A percentile compares a stretch with the other conserved stretches of the same genome.
phyloP scores from a whole-genome alignment of 2,113 vertebrate species.

The Atherinomorus stipes region DNA sequence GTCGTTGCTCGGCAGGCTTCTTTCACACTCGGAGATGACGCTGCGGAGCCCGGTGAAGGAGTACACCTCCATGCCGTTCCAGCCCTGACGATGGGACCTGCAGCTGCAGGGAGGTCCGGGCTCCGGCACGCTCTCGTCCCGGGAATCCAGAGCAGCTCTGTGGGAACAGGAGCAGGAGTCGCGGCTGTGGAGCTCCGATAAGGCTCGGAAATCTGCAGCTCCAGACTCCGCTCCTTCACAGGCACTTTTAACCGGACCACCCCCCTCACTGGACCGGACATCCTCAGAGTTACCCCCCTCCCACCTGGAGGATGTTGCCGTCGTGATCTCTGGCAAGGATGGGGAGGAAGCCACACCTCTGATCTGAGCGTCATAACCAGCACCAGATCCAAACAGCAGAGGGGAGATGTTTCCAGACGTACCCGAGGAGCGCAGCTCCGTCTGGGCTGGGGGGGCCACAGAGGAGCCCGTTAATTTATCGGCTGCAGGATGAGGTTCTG shows the following conservation, averaged over 20 bases:
- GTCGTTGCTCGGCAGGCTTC: constrained; percentile 71
- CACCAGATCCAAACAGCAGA: constrained; percentile 63
- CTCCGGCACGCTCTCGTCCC: neutral
- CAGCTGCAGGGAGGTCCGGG: constrained; percentile 73
- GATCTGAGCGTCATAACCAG: constrained; percentile 66
- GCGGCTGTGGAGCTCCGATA: constrained; percentile 83
- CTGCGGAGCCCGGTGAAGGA: constrained; percentile 93
- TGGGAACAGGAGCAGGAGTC: constrained; percentile 39
- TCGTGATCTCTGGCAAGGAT: constrained; percentile 14
- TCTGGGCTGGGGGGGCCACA: constrained; percentile 68
- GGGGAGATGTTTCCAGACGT: constrained; percentile 56
- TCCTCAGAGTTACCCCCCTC: constrained; percentile 24
- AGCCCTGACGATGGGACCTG: constrained; percentile 81
- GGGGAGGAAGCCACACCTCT: constrained; percentile 39
- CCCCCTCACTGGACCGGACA: constrained; percentile 25
- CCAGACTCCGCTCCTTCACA: constrained; percentile 13
- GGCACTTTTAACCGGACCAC: constrained; percentile 25
- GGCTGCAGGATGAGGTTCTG: constrained; percentile 54
- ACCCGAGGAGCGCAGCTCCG: constrained; percentile 69
- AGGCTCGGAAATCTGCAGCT: constrained; percentile 86
- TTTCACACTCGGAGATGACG: constrained; percentile 87
- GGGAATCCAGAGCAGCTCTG: neutral
- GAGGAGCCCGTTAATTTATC: constrained; percentile 1
- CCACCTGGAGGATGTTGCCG: neutral
- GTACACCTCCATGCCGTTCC: constrained; percentile 93